Conservation (phyloP, 2,888 invertebrate species). For the Tachystola acroxantha region DNA sequence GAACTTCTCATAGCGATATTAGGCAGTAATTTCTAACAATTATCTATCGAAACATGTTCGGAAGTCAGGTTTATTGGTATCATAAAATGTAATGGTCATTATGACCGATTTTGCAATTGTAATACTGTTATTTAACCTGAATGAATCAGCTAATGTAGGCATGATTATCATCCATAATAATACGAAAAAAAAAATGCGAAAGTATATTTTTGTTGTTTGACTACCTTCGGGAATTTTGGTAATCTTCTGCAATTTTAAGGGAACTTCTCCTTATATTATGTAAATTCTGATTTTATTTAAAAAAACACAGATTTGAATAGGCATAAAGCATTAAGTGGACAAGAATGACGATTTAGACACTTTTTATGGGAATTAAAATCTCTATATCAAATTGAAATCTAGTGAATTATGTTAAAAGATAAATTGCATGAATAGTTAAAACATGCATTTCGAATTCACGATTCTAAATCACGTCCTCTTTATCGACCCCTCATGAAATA, state of each 20-base stretch:
- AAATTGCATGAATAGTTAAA: no score
- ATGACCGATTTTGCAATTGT: background rate
- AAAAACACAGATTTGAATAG: no score
- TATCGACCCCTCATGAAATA: conserved; percentile 36
- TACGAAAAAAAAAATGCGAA: conserved; percentile 22
- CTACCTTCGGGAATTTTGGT: no score
- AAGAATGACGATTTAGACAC: no score
- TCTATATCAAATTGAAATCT: no score
- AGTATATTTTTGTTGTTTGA: no score
- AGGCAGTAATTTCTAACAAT: conserved; percentile 11
- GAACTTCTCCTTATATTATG: no score
- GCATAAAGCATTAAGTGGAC: no score
- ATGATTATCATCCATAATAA: conserved; percentile 24
- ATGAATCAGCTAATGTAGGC: conserved; percentile 14
- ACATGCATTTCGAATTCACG: conserved; percentile 24
- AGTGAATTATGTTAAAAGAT: no score
- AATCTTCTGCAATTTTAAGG: no score
- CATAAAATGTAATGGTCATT: conserved; percentile 1
- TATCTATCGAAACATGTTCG: conserved; percentile 4
- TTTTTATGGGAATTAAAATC: no score
- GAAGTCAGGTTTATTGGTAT: background rate
- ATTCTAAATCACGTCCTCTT: conserved; percentile 38
- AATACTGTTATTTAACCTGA: conserved; percentile 3
- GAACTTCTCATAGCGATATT: conserved; percentile 5
- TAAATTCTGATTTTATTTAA: no score